Evolutionary conservation across 2,888 invertebrate species (phyloP).

Genomic region (Monopis laevigella): DNA sequence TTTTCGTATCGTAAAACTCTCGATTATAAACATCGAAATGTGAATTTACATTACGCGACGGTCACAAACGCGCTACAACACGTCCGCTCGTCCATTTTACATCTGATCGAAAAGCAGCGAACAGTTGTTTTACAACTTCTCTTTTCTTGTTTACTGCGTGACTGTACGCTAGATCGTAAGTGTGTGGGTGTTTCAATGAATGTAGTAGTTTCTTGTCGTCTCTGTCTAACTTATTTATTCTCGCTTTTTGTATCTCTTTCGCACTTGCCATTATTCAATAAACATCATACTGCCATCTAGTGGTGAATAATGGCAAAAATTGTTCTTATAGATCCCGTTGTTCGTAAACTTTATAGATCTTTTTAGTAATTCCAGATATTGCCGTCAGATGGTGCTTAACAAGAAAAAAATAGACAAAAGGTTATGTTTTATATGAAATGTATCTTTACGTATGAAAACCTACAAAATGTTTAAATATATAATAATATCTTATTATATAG

Average conservation of each 20-base stretch:
- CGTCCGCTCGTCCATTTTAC: constrained; percentile 65
- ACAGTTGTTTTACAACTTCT: constrained; percentile 65
- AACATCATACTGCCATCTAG: constrained; percentile 35
- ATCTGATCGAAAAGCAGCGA: constrained; percentile 62
- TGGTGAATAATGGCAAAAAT: constrained; percentile 11
- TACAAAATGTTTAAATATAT: too few species aligned
- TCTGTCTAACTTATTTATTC: constrained; percentile 1
- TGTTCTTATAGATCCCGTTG: neutral
- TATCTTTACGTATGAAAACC: too few species aligned
- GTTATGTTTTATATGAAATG: too few species aligned
- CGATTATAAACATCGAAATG: constrained; percentile 60
- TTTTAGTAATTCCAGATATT: neutral
- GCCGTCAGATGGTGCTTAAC: constrained; percentile 1
- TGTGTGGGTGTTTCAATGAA: constrained; percentile 27
- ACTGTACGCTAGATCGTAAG: constrained; percentile 26
- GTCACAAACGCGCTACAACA: constrained; percentile 55
- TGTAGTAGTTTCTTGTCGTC: constrained; percentile 27
- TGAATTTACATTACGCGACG: constrained; percentile 51
- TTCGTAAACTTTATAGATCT: neutral
- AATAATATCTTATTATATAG: too few species aligned
- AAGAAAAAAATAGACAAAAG: too few species aligned
- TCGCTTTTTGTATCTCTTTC: constrained; percentile 26
- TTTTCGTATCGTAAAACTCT: constrained; percentile 37
- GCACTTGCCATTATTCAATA: constrained; percentile 33
- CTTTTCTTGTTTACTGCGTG: constrained; percentile 58